These are phyloP conservation scores for Steatocranus sp. DNA, from an alignment of 2,797 vertebrate species.

Conservation along the genomic window DNA sequence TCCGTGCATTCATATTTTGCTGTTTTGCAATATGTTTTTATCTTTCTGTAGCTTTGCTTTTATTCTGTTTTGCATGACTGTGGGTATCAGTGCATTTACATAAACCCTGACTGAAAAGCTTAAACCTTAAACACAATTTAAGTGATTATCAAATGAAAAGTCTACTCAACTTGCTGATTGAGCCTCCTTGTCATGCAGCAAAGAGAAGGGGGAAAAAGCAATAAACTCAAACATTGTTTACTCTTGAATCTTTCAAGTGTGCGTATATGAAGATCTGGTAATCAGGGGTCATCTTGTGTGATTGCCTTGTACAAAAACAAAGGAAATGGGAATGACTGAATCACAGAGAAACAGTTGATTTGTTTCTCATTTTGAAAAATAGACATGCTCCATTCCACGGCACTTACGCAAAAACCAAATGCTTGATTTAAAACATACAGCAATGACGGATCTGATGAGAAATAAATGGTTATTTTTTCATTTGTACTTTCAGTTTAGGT, in stretches of 20 bases:
- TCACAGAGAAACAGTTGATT: neutral
- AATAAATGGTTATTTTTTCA: neutral
- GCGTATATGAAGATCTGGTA: slow-evolving; percentile 1
- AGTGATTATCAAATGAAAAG: neutral
- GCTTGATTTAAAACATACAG: neutral
- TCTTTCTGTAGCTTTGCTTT: neutral
- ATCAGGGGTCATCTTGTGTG: slow-evolving; percentile 26
- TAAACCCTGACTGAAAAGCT: neutral
- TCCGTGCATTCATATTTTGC: neutral
- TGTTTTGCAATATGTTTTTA: neutral
- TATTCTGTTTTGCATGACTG: neutral
- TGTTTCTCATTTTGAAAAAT: slow-evolving; percentile 3
- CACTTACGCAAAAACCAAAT: neutral
- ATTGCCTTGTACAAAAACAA: neutral
- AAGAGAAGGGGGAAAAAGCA: neutral
- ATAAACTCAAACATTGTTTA: slow-evolving; percentile 13
- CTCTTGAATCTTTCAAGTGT: slow-evolving; percentile 6
- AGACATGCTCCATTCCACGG: neutral
- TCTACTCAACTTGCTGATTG: neutral
- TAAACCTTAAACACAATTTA: neutral
- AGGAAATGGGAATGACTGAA: slow-evolving; percentile 25
- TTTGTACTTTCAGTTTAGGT: neutral
- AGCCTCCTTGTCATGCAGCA: neutral
- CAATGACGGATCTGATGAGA: neutral
- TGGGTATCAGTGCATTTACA: neutral